Evolutionary conservation across 2,888 invertebrate species (phyloP), one percentile per base, ranked within the genome.

Genomic region (Octonoba sinensis): DNA sequence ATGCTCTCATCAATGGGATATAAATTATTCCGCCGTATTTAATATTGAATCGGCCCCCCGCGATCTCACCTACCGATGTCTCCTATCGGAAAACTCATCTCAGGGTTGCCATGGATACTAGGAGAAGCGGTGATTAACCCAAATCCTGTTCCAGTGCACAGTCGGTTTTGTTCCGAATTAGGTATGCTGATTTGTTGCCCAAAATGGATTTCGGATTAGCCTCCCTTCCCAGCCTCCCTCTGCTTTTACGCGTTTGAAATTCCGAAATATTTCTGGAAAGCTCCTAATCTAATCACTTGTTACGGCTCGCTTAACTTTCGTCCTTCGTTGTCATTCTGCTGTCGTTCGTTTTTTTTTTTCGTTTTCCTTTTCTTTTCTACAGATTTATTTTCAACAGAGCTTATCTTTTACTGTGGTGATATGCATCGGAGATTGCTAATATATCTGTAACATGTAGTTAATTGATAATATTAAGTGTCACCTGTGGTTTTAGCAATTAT

Each of bases 161-260:
- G 24, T 71, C 59, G 70, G 70, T 74, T 82, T 75, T 82, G 73
- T 65, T 70, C 64, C 62, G 73, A 75, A 82, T 82, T 82, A 82
- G 71, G 75, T 82, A 75, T 82, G 70, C 82, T 74, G 75, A 82
- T 82, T 75, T 71, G 65, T 59, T 65, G 54, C 46, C 75, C 64
- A 82, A 75, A 82, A 75, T 82, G 82, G 82, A 82, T 82, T 82
- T 65, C 46, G 70, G 74, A 81, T 81, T 71, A 82, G 64, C 44
- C 46, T 18, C 57, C 59, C 22, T 47, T 22, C 24, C 51, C 27
- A 44, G 18, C 12, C 44, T 24, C 20, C 27, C 46, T 46, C 69
- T 46, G 4, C 20, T 54, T 20, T 56, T 54, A 60, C 36, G 36
- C 36, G 36, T 36, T 36, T 36, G 27, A 57, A 70, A 65, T 66